Evolutionary conservation across 2,888 invertebrate species (phyloP).

Genomic region (Eupithecia inturbata): DNA sequence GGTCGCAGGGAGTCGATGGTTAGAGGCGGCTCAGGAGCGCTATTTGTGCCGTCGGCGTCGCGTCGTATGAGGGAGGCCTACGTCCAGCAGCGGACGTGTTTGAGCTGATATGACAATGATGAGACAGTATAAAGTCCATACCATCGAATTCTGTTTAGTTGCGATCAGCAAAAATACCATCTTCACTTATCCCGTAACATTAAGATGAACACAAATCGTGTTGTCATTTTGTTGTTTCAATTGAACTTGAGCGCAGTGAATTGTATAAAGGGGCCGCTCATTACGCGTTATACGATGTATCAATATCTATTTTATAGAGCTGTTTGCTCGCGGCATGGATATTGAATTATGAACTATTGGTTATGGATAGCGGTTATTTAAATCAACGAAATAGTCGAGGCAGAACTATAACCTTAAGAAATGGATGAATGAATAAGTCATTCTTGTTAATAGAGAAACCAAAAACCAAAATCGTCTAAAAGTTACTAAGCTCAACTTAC

Average conservation of each 20-base stretch:
- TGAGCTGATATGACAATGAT: neutral
- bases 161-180: neutral
- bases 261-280: constrained; percentile 39
- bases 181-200: neutral
- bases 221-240: constrained; percentile 26
- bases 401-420: neutral
- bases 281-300: constrained; percentile 24
- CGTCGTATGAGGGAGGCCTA: neutral
- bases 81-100: neutral
- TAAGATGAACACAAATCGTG: neutral
- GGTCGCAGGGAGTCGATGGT: neutral
- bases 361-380: neutral
- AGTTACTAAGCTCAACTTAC: no score
- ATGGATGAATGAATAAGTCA: neutral
- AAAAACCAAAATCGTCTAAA: no score
- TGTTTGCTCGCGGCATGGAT: neutral
- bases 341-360: neutral
- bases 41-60: no score
- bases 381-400: neutral
- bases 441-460: no score
- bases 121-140: neutral
- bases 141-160: neutral
- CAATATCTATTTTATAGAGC: constrained; percentile 30
- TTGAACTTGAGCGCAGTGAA: constrained; percentile 28
- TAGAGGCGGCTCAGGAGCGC: neutral